A percentile compares a stretch with the other conserved stretches of the same genome.
Evolutionary conservation across 2,888 invertebrate species (phyloP).

Genomic region (Hydroisotoma schaefferi): DNA sequence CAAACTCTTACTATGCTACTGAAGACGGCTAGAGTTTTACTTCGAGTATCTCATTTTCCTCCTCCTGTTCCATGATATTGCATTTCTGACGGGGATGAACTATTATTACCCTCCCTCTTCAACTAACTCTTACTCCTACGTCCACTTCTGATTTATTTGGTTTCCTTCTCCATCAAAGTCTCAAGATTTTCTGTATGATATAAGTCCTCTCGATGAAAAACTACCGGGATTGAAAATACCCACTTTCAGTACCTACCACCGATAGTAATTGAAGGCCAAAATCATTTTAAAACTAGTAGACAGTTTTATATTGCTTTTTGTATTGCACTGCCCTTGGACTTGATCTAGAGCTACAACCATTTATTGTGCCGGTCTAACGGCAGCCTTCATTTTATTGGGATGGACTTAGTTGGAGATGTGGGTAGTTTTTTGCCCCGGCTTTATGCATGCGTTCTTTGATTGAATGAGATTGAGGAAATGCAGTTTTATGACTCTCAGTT

Average conservation of each 20-base stretch:
- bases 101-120: conserved; percentile 10
- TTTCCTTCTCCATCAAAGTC: neutral
- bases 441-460: conserved; percentile 27
- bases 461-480: conserved; percentile 49
- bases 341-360: no score
- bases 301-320: neutral
- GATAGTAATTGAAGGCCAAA: no score
- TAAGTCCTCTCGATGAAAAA: conserved; percentile 4
- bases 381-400: neutral
- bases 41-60: no score
- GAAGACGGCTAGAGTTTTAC: conserved; percentile 4
- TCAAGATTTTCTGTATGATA: neutral
- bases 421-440: neutral
- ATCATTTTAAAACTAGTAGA: neutral
- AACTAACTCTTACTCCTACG: neutral
- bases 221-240: neutral
- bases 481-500: conserved; percentile 47
- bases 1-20: no score
- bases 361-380: no score
- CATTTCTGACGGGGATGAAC: conserved; percentile 30
- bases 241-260: no score
- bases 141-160: neutral
- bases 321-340: neutral
- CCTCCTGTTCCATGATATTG: conserved; percentile 14
- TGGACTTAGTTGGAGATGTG: neutral